Evolutionary conservation across 2,888 invertebrate species (phyloP).

Genomic region (Adelognathus sp.): DNA sequence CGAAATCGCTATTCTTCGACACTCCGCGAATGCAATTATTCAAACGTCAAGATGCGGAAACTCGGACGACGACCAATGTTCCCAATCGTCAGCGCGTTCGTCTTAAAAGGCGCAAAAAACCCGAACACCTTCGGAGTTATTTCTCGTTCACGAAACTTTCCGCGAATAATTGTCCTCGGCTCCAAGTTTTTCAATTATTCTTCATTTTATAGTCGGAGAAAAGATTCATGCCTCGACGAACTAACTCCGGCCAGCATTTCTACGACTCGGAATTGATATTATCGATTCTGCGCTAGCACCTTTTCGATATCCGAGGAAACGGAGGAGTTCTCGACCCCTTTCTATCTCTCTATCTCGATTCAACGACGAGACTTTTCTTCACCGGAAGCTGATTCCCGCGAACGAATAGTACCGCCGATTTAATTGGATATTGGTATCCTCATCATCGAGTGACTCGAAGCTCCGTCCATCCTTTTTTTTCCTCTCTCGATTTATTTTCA

Average conservation of each 20-base stretch:
- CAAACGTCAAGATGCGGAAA: conserved; percentile 17
- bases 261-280: conserved; percentile 40
- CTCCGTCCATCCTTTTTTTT: not conserved
- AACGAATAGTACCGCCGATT: conserved; percentile 31
- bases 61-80: not conserved
- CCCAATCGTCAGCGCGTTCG: not conserved
- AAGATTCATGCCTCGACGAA: conserved; percentile 28
- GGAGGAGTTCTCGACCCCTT: conserved; percentile 19
- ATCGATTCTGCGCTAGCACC: conserved; percentile 41
- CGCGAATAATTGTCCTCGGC: conserved; percentile 50
- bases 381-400: conserved; percentile 36
- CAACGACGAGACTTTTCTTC: not conserved
- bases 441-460: conserved; percentile 47
- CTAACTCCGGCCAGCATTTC: conserved; percentile 9
- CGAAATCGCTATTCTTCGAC: conserved; percentile 14
- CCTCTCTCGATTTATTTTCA: conserved; percentile 37
- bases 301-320: conserved; percentile 29
- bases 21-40: conserved; percentile 32
- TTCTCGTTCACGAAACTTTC: conserved; percentile 10
- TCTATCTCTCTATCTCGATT: not conserved
- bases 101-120: not conserved
- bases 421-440: conserved; percentile 56
- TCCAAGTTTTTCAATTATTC: conserved; percentile 59
- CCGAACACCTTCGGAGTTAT: not conserved
- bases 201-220: conserved; percentile 38